Evolutionary conservation across 2,888 invertebrate species (phyloP), one percentile per base, ranked within the genome.

Genomic region (Ceriagrion tenellum): DNA sequence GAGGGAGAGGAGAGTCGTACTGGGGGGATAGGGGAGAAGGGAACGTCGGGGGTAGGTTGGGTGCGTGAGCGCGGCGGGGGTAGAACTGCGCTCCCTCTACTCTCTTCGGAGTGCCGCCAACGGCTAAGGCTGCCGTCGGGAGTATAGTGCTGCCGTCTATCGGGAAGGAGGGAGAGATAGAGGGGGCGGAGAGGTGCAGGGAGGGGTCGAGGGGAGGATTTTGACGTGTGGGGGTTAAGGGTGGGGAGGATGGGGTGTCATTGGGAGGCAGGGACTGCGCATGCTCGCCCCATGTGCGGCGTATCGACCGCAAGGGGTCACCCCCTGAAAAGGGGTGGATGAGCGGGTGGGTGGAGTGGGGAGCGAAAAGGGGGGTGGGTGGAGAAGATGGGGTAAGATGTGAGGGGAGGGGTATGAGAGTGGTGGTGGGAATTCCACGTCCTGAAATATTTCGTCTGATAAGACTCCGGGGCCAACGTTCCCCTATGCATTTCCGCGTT

Each of bases 391-490:
- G 69, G 63, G n/a, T 55, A 59, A 59, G 56, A 47, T 47, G 47
- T 8, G 47, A 47, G 56, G 90, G 56, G 90, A n/a, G 10, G 90
- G 91, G 59, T 18, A 35, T 23, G 59, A n/a, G 63, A 0, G 40
- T 56, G 91, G 59, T 63, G 91, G 63, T 40, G 47, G 69, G 63
- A n/a, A 74, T 93, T n/a, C 47, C 93, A 55, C 93, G 69, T 63
- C 93, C 69, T 93, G 69, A 93, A 93, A 93, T 93, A 93, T 93
- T 74, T 93, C 69, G 69, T n/a, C 69, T 69, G 93, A 93, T 93
- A 93, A 93, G 93, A 69, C 93, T 81, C 35, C 35, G 81, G 81
- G 81, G 81, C 81, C 35, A 69, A 81, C 81, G 81, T 30, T 81
- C 35, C 81, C 81, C 13, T 81, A 35, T 81, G 81, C 81, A 81